Evolutionary conservation across 2,113 vertebrate species (phyloP).

Genomic region (Peucedramus taeniatus): DNA sequence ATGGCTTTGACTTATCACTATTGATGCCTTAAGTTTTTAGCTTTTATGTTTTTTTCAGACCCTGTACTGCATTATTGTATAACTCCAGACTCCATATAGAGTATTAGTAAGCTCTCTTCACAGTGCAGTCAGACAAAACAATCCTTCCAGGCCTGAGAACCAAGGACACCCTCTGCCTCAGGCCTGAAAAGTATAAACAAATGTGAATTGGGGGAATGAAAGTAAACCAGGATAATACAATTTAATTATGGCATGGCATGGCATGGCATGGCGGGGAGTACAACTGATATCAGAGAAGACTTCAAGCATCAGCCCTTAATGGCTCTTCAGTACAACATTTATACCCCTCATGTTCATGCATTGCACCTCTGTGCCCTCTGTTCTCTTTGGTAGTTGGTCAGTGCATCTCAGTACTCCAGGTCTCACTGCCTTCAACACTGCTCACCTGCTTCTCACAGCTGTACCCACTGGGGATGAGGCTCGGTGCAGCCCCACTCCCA

Average conservation of each 20-base stretch:
- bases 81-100: too few species aligned
- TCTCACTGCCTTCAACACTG: not conserved
- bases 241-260: too few species aligned
- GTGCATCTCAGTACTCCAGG: not conserved
- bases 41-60: not conserved
- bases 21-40: not conserved
- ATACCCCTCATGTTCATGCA: not conserved
- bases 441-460: not conserved
- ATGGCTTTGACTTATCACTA: not conserved
- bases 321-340: not conserved
- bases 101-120: not conserved
- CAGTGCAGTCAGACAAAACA: not conserved
- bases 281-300: not conserved
- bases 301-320: not conserved
- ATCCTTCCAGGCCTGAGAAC: not conserved
- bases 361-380: not conserved
- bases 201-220: not conserved
- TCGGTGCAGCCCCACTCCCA: not conserved
- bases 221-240: too few species aligned
- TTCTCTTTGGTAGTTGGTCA: not conserved
- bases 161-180: not conserved
- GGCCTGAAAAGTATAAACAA: too few species aligned
- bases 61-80: not conserved
- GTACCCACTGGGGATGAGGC: not conserved
- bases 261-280: not conserved